Base-by-base conservation (phyloP, 2,888 invertebrate species). In the Schrankia costaestrigalis region DNA sequence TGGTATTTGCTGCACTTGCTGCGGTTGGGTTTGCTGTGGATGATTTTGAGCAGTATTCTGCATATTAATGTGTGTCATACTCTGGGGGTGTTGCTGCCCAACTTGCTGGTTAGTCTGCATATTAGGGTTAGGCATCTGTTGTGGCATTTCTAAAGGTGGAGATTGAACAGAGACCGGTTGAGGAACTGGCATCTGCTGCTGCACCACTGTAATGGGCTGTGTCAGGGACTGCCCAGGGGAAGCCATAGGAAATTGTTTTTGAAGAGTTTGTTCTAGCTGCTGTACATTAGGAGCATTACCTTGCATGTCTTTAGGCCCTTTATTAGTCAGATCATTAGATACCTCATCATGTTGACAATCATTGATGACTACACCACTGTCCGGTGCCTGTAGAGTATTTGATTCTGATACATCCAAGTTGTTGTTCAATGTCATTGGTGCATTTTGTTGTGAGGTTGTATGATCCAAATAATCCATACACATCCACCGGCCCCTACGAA, bases 381-480 rank as follows among this genome's bases (percentile, higher is more conserved):
- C 89, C 0, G 89, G 89, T 51, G 87, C 88, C 56, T 85, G 83
- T 50, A 82, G 52, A 1, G 68, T 50, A 52, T 76, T 80, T 42
- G 64, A 74, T 58, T 88, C 84, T 7, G 78, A 70, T 30, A 79
- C 73, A 66, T 89, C 88, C 55, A 86, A 71, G 56, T 87, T 87
- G 52, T 89, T 88, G 55, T 87, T 86, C 56, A 86, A 71, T 19
- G 80, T 81, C 10, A 86, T 79, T 14, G 88, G 85, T 47, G 89
- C 76, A 71, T 82, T 87, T 41, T 79, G 87, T 55, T 89, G 89
- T 37, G 85, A 76, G 36, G 91, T 90, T 28, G 94, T 93, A 64
- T 96, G 95, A 86, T 97, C 97, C 63, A 96, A 89, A 78, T 95
- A 97, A 80, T 97, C 97, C 93, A 96, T 95, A 79, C 97, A 97